A percentile compares a stretch with the other conserved stretches of the same genome.
Evolutionary conservation across 2,797 vertebrate species (phyloP).

Genomic region (Chaetophractus vellerosus): DNA sequence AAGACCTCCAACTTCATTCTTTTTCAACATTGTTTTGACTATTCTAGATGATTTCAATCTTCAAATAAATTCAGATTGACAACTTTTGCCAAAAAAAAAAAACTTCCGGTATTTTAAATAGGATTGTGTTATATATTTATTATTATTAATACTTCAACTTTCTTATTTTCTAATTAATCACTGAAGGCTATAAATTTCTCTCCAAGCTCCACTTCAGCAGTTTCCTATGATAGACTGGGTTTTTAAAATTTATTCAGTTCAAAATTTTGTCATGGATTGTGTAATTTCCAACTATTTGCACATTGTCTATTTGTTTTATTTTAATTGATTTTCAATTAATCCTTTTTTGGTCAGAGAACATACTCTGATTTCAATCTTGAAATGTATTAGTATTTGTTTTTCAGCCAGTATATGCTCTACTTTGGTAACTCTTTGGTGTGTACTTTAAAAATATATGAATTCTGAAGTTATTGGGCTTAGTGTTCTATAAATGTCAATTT

Average conservation of each 20-base stretch:
- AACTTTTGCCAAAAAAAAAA: too few species aligned
- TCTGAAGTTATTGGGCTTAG: background rate
- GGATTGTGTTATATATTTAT: background rate
- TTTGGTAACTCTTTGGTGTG: background rate
- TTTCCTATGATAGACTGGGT: background rate
- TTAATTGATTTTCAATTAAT: slow-evolving; percentile 15
- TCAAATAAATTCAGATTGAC: too few species aligned
- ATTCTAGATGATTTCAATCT: too few species aligned
- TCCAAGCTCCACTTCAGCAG: background rate
- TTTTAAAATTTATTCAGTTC: background rate
- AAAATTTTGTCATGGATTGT: background rate
- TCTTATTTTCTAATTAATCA: background rate
- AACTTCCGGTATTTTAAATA: too few species aligned
- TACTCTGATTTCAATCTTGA: background rate
- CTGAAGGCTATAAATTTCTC: background rate
- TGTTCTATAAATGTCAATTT: background rate
- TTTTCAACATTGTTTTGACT: too few species aligned
- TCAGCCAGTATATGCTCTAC: background rate
- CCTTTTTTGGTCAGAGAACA: background rate
- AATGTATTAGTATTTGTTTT: background rate
- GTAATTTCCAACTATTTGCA: background rate
- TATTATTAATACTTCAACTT: background rate
- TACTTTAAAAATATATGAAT: background rate
- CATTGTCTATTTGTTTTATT: background rate
- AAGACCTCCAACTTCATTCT: too few species aligned